Conservation (phyloP, 2,113 vertebrate genomes). For the Camelus bactrianus region DNA sequence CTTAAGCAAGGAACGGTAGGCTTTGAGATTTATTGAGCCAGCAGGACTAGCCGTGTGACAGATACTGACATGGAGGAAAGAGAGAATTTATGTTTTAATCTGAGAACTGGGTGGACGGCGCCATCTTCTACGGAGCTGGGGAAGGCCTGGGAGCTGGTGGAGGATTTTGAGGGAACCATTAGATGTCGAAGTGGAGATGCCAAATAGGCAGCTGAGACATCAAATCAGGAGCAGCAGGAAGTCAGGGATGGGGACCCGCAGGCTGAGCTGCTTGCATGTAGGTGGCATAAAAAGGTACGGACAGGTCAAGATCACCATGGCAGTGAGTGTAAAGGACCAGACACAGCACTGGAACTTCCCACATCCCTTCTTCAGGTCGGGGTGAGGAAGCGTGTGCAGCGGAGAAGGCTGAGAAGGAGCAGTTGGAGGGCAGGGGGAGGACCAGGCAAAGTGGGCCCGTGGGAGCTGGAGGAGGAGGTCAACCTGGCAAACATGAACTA, state of each 20-base stretch:
- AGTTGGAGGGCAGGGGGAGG: fast-evolving
- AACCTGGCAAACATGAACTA: background rate
- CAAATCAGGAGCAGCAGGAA: background rate
- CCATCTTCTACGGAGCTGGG: background rate
- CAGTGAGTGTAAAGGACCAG: background rate
- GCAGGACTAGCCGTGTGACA: background rate
- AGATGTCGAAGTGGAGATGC: background rate
- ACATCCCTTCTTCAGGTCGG: background rate
- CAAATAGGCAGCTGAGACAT: background rate
- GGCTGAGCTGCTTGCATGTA: fast-evolving
- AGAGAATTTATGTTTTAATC: background rate
- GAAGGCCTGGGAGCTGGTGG: background rate
- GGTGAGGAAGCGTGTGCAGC: background rate
- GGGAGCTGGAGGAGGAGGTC: background rate
- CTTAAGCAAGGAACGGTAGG: background rate
- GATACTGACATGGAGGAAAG: too few relatives aligned
- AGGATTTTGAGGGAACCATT: background rate
- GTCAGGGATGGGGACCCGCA: background rate
- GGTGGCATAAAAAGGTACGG: background rate
- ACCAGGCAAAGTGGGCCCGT: fast-evolving
- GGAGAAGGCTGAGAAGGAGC: background rate
- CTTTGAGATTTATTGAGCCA: background rate
- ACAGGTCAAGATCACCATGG: background rate
- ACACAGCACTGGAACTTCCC: background rate
- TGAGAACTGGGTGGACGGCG: background rate